Base-by-base conservation (phyloP, 2,888 invertebrate genomes). In the Linnaemya tessellans region DNA sequence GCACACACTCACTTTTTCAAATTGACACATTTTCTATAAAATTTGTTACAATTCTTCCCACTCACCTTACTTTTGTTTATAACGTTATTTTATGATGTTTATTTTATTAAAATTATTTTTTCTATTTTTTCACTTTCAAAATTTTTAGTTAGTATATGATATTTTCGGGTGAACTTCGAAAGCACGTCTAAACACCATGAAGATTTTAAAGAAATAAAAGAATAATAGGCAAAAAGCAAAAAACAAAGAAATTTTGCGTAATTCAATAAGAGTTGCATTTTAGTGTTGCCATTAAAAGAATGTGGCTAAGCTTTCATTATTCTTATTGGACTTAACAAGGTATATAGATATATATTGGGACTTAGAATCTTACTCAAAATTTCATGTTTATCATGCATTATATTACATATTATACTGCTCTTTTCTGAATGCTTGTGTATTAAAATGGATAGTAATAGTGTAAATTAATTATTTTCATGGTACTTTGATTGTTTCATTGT, bases 11-110 rank as follows among this genome's bases (percentile, higher is more conserved):
- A 65, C 10, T 64, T 71, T 58, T 74, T 41, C 25, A 64, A 75
- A 74, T 81, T 82, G 81, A 85, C 81, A 85, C 70, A 70, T 74
- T 81, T 81, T 30, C 77, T 80, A 38, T 38, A 43, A 41, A 67
- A 74, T 70, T 79, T 30, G 56, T 22, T 64, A 58, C 54, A 25
- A 43, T 13, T 77, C 71, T 67, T 22, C 18, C 30, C 71, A 85
- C 85, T 85, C 85, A 85, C 85, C 85, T 85, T 79, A 85, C 58
- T 81, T 82, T 18, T 79, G 20, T 82, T 85, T 85, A 82, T 67
- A 82, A 74, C 78, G 38, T 70, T 80, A 80, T 80, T 25, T 80
- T 62, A 8, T 73, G 62, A 74, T 35, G 56, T 15, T 35, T 71
- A 15, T 46, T 25, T 22, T 58, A 25, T 11, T 18, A 46, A 56